Percentiles rank a stretch among this genome's conserved stretches.
Conservation (phyloP, 1,140 invertebrate genomes). For the Choristoneura fumiferana region DNA sequence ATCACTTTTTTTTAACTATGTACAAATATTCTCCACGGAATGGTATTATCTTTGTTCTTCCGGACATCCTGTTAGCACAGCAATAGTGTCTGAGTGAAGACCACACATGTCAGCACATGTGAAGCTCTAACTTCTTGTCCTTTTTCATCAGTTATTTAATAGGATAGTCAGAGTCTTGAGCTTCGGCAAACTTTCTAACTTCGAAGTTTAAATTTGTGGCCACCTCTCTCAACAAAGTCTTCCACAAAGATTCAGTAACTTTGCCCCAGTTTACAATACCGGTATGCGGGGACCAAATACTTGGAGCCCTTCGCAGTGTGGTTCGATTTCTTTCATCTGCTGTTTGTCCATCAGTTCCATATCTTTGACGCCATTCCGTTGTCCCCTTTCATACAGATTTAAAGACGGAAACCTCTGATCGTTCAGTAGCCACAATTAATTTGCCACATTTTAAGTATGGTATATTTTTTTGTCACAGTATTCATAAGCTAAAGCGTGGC, state of each 20-base stretch:
- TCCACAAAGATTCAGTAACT: conserved; percentile 92
- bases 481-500: conserved; percentile 90
- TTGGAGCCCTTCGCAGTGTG: conserved; percentile 94
- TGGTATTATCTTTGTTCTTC: conserved; percentile 93
- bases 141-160: conserved; percentile 72
- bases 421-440: conserved; percentile 92
- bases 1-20: conserved; percentile 87
- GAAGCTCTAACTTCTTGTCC: conserved; percentile 81
- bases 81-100: conserved; percentile 94
- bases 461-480: conserved; percentile 94
- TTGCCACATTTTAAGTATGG: conserved; percentile 98
- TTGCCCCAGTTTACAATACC: conserved; percentile 97
- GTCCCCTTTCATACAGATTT: conserved; percentile 89
- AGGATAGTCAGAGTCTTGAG: conserved; percentile 75
- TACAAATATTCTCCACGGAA: conserved; percentile 98
- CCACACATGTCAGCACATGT: conserved; percentile 96
- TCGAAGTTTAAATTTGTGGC: conserved; percentile 90
- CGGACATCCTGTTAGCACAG: conserved; percentile 92
- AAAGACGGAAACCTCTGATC: conserved; percentile 86
- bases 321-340: conserved; percentile 92
- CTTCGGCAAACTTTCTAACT: conserved; percentile 81
- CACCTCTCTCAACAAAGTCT: conserved; percentile 90
- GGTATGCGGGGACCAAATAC: conserved; percentile 97
- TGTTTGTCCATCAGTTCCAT: conserved; percentile 87
- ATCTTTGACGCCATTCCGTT: conserved; percentile 92